Evolutionary conservation across 2,113 vertebrate species (phyloP), one percentile per base, ranked within the genome.

Genomic region (Nycticebus coucang): DNA sequence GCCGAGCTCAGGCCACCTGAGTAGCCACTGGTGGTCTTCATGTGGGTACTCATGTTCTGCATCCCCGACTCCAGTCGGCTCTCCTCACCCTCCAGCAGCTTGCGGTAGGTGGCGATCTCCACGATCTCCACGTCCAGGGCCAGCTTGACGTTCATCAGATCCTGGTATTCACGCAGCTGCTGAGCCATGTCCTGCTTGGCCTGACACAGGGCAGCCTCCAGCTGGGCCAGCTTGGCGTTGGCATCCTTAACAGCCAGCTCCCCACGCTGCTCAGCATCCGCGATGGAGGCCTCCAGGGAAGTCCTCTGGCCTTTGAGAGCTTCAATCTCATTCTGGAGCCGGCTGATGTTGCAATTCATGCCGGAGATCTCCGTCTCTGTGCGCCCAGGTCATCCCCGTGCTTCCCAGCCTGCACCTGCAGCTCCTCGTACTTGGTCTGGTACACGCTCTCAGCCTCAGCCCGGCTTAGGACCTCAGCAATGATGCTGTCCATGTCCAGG

Each of bases 381-480:
- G 74, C 96, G 84, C 72, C 99, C 92, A 99, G 98, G 96, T 99
- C 99, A 53, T 99, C 99, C 2, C 99, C 99, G 0, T 99, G 99
- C 96, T 98, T 99, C 93, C 60, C 99, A 0, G 99, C 99, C 0
- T 98, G 98, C 0, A 97, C 98, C 98, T 99, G 99, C 97, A 99
- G 98, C 97, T 99, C 99, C 37, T 99, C 98, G 0, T 98, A 99
- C 99, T 99, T 99, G 91, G 89, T 97, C 98, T 99, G 98, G 98
- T 99, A 99, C 98, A 99, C 99, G 96, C 97, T 97, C 95, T 99
- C 99, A 0, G 99, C 99, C 95, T 99, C 99, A 0, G 98, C 98
- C 0, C 99, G 98, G 98, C 99, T 99, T 99, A 99, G 99, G 97
- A 99, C 99, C 0, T 99, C 99, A 0, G 99, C 98, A 0, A 99